A percentile compares a stretch with the other conserved stretches of the same genome.
Conservation (phyloP, 2,888 invertebrate species). For the Erannis defoliaria region DNA sequence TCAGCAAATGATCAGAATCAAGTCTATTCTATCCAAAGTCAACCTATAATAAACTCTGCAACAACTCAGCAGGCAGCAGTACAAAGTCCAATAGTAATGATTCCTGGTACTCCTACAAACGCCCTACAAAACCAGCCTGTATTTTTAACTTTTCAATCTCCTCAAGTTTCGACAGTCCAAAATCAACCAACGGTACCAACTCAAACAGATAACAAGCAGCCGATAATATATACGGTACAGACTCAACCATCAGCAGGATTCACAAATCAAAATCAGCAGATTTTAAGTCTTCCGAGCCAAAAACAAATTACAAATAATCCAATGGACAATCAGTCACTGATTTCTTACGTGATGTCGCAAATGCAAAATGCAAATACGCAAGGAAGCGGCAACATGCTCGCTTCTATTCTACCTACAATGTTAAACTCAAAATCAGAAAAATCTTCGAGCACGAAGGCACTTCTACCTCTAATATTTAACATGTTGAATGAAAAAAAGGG, state of each 20-base stretch:
- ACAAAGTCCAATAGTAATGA: conserved; percentile 30
- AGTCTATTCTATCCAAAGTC: conserved; percentile 29
- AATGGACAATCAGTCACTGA: conserved; percentile 48
- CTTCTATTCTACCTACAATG: conserved; percentile 40
- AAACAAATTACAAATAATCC: conserved; percentile 6
- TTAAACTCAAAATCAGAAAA: conserved; percentile 52
- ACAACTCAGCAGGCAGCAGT: conserved; percentile 25
- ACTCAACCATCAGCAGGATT: conserved; percentile 48
- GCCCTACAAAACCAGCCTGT: conserved; percentile 37
- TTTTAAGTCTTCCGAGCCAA: conserved; percentile 1
- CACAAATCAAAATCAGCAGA: conserved; percentile 41
- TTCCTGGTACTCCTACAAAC: conserved; percentile 22
- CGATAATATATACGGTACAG: conserved; percentile 50
- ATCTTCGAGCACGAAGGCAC: conserved; percentile 62
- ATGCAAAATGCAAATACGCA: conserved; percentile 37
- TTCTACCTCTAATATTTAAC: conserved; percentile 73
- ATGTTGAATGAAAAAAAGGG: conserved; percentile 64
- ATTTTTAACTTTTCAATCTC: conserved; percentile 37
- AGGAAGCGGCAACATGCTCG: conserved; percentile 33
- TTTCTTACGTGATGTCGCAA: conserved; percentile 53
- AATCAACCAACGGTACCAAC: conserved; percentile 17
- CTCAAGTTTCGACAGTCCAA: conserved; percentile 22
- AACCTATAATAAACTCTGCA: conserved; percentile 10
- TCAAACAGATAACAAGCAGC: conserved; percentile 42
- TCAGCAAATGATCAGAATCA: conserved; percentile 42